Conservation (phyloP, 2,113 vertebrate species). For the Pitta sordida region DNA sequence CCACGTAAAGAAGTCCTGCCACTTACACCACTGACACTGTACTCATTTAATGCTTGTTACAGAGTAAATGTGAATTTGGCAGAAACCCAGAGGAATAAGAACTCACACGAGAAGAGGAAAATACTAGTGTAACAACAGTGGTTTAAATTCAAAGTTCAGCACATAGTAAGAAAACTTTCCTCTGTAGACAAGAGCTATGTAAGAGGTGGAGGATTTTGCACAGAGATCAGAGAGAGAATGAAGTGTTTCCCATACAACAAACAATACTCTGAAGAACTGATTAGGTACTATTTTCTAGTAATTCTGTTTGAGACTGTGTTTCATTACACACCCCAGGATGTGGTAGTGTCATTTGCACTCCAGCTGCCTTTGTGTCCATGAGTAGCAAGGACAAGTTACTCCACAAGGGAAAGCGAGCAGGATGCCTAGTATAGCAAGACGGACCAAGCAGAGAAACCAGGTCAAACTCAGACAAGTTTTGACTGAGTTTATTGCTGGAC, state of each 20-base stretch:
- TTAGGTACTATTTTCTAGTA: neutral
- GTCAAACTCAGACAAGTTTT: neutral
- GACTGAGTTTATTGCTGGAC: neutral
- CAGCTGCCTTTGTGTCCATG: rapidly evolving
- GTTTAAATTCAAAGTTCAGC: neutral
- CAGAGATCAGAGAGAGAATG: neutral
- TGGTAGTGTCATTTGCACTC: neutral
- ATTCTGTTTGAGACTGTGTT: neutral
- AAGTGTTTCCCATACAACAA: neutral
- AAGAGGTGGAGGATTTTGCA: neutral
- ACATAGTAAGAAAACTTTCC: neutral
- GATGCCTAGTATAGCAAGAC: neutral
- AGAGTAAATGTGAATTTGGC: neutral
- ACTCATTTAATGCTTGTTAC: neutral
- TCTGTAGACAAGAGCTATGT: neutral
- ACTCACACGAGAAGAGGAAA: neutral
- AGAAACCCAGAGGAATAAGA: neutral
- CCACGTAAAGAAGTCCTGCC: neutral
- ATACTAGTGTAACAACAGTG: neutral
- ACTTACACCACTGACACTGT: neutral
- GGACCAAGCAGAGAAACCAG: neutral
- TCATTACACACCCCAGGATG: neutral
- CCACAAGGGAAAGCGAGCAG: neutral
- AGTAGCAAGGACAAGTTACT: neutral
- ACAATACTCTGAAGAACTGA: neutral